Base-by-base conservation (phyloP, 92 coral and sea anemone species). In the Porites divaricata region DNA sequence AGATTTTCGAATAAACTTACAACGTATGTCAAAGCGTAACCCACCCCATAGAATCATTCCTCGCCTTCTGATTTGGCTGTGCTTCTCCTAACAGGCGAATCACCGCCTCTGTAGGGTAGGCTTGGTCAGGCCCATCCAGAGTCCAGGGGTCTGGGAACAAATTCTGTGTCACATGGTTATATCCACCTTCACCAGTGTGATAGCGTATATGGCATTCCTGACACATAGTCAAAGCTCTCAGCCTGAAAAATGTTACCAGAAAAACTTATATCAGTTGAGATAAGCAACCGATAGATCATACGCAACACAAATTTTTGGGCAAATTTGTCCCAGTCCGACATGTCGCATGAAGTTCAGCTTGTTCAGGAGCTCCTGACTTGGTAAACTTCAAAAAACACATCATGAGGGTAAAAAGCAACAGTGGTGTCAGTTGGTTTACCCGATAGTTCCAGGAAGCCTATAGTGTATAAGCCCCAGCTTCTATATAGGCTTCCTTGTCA, bases 111-210 rank as follows among this genome's bases (percentile, higher is more conserved):
- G 98, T 88, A 6, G 93, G 92, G 83, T 96, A 94, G 68, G 98
- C 91, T 69, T 96, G 99, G 85, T 96, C 96, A 71, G 93, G 90
- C 16, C 94, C 96, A 45, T 92, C 88, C 85, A 87, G 80, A 67
- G 96, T 82, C 99, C 99, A 96, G 24, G 99, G 98, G 70, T 96
- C 94, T 26, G 98, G 99, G 70, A 94, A 92, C 88, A 94, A 81
- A 45, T 93, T 86, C 86, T 96, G 99, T 45, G 95, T 96, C n/a
- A 92, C 92, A 67, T 96, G 95, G 25, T 87, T 88, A 61, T 79
- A 74, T 53, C 98, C 96, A 35, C 85, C 95, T 12, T 81, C 88
- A 25, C 81, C 93, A n/a, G 86, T 85, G 80, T 96, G 99, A 87
- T 93, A 91, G 57, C 90, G 92, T 11, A 84, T 81, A 69, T 95